Evolutionary conservation across 2,113 vertebrate genomes (phyloP).

Genomic region (Xenopus borealis): DNA sequence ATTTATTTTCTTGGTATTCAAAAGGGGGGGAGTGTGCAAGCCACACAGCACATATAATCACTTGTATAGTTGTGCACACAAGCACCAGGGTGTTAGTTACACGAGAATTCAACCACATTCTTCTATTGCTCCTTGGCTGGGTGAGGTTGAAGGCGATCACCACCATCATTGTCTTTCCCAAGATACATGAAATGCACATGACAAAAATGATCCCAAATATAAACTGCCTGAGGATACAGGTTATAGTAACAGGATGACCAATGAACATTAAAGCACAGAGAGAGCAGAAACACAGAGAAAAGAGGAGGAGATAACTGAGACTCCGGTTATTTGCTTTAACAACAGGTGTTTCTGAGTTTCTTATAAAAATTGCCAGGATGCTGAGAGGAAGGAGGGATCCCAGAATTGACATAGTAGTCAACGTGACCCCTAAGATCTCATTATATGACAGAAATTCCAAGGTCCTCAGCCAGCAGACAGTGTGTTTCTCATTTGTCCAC

Average conservation of each 20-base stretch:
- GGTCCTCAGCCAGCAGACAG: conserved; percentile 47
- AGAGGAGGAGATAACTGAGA: conserved; percentile 44
- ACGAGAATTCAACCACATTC: conserved; percentile 26
- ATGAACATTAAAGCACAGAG: conserved; percentile 23
- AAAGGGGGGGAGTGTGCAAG: conserved; percentile 25
- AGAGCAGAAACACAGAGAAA: conserved; percentile 11
- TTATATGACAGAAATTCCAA: conserved; percentile 36
- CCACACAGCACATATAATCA: background rate
- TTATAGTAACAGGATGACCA: background rate
- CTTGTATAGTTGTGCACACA: background rate
- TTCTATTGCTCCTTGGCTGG: background rate
- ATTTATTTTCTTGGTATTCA: conserved; percentile 22
- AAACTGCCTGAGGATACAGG: background rate
- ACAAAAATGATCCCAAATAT: conserved; percentile 18
- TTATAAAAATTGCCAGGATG: conserved; percentile 1
- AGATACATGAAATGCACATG: background rate
- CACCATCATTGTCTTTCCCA: conserved; percentile 19
- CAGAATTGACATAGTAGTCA: background rate
- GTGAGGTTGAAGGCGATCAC: conserved; percentile 41
- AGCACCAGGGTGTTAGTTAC: background rate
- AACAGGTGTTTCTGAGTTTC: conserved; percentile 5
- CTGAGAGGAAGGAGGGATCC: conserved; percentile 7
- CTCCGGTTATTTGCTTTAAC: conserved; percentile 28
- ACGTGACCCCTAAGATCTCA: background rate
- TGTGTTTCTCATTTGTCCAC: conserved; percentile 47